These are phyloP conservation scores for Oreonectes daqikongensis DNA, from an alignment of 2,797 vertebrate genomes.

Conservation along the genomic window DNA sequence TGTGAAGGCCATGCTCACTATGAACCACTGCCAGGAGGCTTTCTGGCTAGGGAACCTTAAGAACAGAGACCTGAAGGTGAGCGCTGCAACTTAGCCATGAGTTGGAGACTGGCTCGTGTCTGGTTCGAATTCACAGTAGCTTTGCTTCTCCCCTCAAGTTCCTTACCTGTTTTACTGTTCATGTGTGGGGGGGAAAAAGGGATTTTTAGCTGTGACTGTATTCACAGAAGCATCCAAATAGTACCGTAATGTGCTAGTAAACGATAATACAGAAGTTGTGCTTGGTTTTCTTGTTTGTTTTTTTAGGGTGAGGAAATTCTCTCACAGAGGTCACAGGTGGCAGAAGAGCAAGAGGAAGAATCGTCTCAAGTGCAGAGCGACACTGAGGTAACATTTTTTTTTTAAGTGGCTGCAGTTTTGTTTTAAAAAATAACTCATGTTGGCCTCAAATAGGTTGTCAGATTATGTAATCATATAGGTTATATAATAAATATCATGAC, in stretches of 20 bases:
- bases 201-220: too few relatives aligned
- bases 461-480: too few relatives aligned
- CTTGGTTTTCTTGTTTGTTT: too few relatives aligned
- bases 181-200: too few relatives aligned
- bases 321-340: constrained; percentile 82
- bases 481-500: too few relatives aligned
- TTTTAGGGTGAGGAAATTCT: constrained; percentile 92
- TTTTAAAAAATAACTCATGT: too few relatives aligned
- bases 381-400: constrained; percentile 68
- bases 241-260: too few relatives aligned
- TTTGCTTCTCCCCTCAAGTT: too few relatives aligned
- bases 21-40: constrained; percentile 95
- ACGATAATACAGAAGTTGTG: too few relatives aligned
- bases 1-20: constrained; percentile 93
- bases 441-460: too few relatives aligned
- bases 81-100: neutral
- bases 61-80: constrained; percentile 94
- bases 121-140: too few relatives aligned
- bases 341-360: constrained; percentile 73
- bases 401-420: neutral
- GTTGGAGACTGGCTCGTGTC: neutral
- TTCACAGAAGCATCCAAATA: too few relatives aligned
- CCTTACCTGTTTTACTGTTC: neutral
- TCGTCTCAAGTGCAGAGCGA: constrained; percentile 63
- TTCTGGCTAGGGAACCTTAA: constrained; percentile 98